A percentile compares a stretch with the other conserved stretches of the same genome.
phyloP scores from a whole-genome alignment of 2,888 invertebrate genomes.

The Meteorus cinctellus region DNA sequence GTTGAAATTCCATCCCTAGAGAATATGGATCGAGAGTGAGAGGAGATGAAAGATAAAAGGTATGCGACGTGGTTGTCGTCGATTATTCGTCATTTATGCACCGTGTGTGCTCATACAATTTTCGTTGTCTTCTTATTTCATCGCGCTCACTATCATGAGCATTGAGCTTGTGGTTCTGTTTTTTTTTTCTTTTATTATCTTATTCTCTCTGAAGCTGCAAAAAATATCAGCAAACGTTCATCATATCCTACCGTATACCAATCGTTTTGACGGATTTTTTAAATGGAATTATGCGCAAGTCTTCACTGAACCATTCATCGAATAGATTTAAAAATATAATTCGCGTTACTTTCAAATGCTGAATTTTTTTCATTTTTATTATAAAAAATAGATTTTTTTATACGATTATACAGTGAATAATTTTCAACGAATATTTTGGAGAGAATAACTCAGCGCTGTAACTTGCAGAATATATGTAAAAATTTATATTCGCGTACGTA shows the following conservation, averaged over 20 bases:
- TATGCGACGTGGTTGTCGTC: not conserved
- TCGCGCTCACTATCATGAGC: constrained; percentile 30
- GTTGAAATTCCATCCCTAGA: constrained; percentile 49
- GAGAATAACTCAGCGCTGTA: no score
- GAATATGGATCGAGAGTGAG: constrained; percentile 38
- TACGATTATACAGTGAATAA: no score
- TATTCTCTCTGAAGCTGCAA: not conserved
- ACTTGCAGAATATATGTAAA: no score
- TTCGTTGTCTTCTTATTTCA: constrained; percentile 1
- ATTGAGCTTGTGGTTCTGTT: not conserved
- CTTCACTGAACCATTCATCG: not conserved
- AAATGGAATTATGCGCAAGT: not conserved
- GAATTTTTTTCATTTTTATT: not conserved
- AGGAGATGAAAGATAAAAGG: constrained; percentile 1
- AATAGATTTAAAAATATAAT: not conserved
- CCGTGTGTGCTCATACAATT: not conserved
- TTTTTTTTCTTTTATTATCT: not conserved
- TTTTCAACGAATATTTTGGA: no score
- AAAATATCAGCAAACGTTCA: not conserved
- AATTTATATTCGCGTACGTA: no score
- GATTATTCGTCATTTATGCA: constrained; percentile 6
- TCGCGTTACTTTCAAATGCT: not conserved
- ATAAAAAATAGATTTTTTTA: no score
- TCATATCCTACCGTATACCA: not conserved
- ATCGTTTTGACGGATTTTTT: not conserved